Evolutionary conservation across 2,113 vertebrate genomes (phyloP).

Genomic region (Callopanchax toddi): DNA sequence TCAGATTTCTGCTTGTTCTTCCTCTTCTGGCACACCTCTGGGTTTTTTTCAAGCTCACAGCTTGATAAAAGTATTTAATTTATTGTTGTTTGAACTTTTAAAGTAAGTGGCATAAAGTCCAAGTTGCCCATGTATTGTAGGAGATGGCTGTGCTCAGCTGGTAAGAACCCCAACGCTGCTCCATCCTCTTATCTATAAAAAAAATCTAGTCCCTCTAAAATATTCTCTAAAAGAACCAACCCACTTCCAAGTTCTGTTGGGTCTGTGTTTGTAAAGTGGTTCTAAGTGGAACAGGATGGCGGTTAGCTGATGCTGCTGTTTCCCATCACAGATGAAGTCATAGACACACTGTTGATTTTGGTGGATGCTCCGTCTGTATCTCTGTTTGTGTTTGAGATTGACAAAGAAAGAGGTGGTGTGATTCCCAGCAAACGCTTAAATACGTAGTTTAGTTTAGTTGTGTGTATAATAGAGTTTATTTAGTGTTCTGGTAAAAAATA

Average conservation of each 20-base stretch:
- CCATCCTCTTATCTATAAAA: neutral
- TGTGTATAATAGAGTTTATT: slow-evolving; percentile 51
- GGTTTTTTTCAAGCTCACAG: slow-evolving; percentile 18
- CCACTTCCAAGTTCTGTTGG: slow-evolving; percentile 6
- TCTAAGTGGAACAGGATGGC: slow-evolving; percentile 40
- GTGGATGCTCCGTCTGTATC: slow-evolving; percentile 54
- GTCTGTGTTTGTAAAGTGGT: slow-evolving; percentile 14
- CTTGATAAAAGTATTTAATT: slow-evolving; percentile 13
- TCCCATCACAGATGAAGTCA: slow-evolving; percentile 65
- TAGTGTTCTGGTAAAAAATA: no score
- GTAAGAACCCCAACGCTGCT: slow-evolving; percentile 5
- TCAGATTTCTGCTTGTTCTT: neutral
- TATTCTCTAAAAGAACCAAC: slow-evolving; percentile 16
- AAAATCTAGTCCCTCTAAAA: slow-evolving; percentile 16
- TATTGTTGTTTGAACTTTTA: slow-evolving; percentile 37
- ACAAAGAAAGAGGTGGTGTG: slow-evolving; percentile 45
- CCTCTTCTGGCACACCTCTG: slow-evolving; percentile 7
- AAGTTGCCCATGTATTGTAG: no score
- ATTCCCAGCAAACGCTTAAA: slow-evolving; percentile 57
- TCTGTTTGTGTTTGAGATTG: slow-evolving; percentile 52
- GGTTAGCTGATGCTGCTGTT: slow-evolving; percentile 40
- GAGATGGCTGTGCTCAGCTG: no score
- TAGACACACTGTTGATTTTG: slow-evolving; percentile 64
- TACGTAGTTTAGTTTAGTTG: neutral
- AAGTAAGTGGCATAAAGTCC: no score